Percentiles rank a stretch among this genome's conserved stretches.
Conservation (phyloP, 1,140 invertebrate species). For the Drosophila leontia region DNA sequence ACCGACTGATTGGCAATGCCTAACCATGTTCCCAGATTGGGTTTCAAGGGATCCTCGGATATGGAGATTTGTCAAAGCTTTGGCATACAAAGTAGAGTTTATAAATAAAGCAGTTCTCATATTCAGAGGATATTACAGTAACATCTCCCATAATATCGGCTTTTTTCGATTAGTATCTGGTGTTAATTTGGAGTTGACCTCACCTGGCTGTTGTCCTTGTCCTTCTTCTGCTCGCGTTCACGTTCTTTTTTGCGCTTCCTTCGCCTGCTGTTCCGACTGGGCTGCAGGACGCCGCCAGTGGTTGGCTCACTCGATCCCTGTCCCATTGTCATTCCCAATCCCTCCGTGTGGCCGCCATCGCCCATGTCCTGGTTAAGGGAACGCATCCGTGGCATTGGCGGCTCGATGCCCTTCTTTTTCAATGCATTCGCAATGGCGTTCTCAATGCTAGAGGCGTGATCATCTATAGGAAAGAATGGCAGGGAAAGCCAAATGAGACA, state of each 20-base stretch:
- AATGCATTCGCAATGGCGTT: slow-evolving; percentile 90
- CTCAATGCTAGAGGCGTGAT: slow-evolving; percentile 91
- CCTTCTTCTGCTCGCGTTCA: slow-evolving; percentile 81
- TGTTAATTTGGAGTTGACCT: neutral
- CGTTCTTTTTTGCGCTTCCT: slow-evolving; percentile 84
- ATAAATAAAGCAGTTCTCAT: neutral
- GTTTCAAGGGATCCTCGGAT: neutral
- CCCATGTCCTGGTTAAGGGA: slow-evolving; percentile 26
- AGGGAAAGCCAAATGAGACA: neutral
- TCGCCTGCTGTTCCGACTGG: slow-evolving; percentile 81
- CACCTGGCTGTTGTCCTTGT: slow-evolving; percentile 60
- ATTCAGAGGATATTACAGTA: neutral
- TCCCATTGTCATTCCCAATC: neutral
- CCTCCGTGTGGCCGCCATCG: neutral
- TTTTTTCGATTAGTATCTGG: neutral
- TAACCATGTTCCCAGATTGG: neutral
- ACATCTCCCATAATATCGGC: neutral
- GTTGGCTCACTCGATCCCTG: slow-evolving; percentile 5
- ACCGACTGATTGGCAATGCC: neutral
- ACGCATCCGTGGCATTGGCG: slow-evolving; percentile 80
- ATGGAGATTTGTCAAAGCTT: neutral
- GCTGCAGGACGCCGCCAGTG: slow-evolving; percentile 11
- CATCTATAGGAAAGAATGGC: slow-evolving; percentile 85
- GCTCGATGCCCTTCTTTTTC: slow-evolving; percentile 86
- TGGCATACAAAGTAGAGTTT: neutral